phyloP scores from a whole-genome alignment of 2,113 vertebrate species.

The Mungos mungo region DNA sequence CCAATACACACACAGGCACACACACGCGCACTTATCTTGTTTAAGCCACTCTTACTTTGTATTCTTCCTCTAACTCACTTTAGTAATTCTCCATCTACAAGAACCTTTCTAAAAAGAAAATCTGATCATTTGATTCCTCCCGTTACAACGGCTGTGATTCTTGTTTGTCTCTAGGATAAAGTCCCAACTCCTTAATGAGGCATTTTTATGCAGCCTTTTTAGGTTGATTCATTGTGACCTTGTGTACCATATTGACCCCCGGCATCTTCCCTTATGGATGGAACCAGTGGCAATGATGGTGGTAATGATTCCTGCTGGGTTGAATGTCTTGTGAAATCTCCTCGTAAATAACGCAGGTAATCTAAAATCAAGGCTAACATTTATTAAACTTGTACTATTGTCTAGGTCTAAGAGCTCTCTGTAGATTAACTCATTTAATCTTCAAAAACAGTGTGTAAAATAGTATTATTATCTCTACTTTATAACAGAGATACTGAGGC shows the following conservation, averaged over 20 bases:
- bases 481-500: neutral
- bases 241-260: too few relatives aligned
- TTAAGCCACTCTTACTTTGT: neutral
- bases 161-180: neutral
- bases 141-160: neutral
- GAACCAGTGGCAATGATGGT: neutral
- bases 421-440: neutral
- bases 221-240: neutral
- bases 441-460: neutral
- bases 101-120: neutral
- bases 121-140: neutral
- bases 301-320: neutral
- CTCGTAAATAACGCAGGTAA: neutral
- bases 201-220: neutral
- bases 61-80: neutral
- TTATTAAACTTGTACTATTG: neutral
- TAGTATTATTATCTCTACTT: neutral
- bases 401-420: neutral
- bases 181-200: neutral
- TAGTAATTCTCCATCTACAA: neutral
- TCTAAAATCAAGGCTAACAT: neutral
- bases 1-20: neutral
- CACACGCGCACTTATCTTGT: neutral
- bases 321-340: neutral
- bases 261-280: fast-evolving